Conservation (phyloP, 2,797 vertebrate species). For the Halcyon badia region DNA sequence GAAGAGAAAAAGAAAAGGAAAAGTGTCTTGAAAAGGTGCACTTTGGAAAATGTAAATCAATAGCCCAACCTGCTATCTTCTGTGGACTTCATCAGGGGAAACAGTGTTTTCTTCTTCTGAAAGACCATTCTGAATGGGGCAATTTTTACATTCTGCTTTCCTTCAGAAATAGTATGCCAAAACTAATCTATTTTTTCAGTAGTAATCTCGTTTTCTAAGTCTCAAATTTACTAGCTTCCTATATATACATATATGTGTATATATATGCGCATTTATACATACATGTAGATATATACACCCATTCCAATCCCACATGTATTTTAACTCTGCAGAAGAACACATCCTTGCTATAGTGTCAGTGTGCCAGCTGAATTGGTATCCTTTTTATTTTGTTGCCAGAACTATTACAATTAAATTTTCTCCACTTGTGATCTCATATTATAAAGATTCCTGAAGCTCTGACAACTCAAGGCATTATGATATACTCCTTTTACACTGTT, state of each 20-base stretch:
- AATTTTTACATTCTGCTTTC: neutral
- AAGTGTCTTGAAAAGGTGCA: neutral
- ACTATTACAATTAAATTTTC: slow-evolving; percentile 65
- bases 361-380: slow-evolving; percentile 22
- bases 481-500: slow-evolving; percentile 66
- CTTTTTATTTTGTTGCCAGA: slow-evolving; percentile 61
- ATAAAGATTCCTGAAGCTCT: slow-evolving; percentile 59
- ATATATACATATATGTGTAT: neutral
- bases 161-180: neutral
- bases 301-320: neutral
- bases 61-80: neutral
- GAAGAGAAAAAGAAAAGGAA: neutral
- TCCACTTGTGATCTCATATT: slow-evolving; percentile 69
- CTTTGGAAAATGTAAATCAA: neutral
- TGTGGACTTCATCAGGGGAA: neutral
- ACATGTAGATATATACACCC: rapidly evolving
- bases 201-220: neutral
- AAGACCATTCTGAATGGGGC: neutral
- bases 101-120: slow-evolving; percentile 40
- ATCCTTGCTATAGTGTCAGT: slow-evolving; percentile 10
- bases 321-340: neutral
- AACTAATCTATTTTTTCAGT: neutral
- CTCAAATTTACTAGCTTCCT: neutral
- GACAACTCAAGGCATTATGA: slow-evolving; percentile 73
- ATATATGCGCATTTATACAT: rapidly evolving